Evolutionary conservation across 2,797 vertebrate genomes (phyloP), one percentile per base, ranked within the genome.

Genomic region (Sebastes melanostomus): DNA sequence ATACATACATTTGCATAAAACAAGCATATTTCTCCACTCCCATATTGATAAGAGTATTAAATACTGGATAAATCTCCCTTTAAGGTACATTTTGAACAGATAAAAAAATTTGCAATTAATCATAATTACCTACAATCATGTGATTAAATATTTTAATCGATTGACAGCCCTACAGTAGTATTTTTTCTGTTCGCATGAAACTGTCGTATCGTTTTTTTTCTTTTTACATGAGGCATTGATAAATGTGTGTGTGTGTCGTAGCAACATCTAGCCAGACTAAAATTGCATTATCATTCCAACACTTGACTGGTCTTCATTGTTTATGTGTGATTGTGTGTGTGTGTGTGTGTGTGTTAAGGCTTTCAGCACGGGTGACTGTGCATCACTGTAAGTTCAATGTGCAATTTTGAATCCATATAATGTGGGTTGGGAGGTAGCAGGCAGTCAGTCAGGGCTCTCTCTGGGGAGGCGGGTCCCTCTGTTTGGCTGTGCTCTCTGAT

Each of bases 401-500:
- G 42, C 2, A 8, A 56, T 54, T 72, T 73, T 62, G 27, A 13
- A 38, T 24, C 42, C 50, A 20, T 54, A 25, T 42, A 20, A 30
- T 67, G 38, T 34, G 22, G 4, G 42, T 60, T 55, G 8, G 4
- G n/a, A 32, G 29, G 50, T 34, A 55, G 79, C 86, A 86, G 82
- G 72, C 77, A 81, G 80, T 72, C 82, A 80, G 50, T n/a, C 20
- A 52, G 50, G 20, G 74, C 38, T 30, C 42, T 81, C 80, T 88
- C 88, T 60, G 14, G 80, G 82, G 84, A 89, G 85, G 77, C 34
- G 24, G 77, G 66, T 77, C n/a, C 30, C 50, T 90, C 72, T 78
- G 81, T 82, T 81, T 82, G 73, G 38, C 72, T 75, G 16, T 52
- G 78, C 76, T 73, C 82, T 81, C 82, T 84, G 75, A 87, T 88